Evolutionary conservation across 2,797 vertebrate genomes (phyloP).

Genomic region (Intellagama lesueurii): DNA sequence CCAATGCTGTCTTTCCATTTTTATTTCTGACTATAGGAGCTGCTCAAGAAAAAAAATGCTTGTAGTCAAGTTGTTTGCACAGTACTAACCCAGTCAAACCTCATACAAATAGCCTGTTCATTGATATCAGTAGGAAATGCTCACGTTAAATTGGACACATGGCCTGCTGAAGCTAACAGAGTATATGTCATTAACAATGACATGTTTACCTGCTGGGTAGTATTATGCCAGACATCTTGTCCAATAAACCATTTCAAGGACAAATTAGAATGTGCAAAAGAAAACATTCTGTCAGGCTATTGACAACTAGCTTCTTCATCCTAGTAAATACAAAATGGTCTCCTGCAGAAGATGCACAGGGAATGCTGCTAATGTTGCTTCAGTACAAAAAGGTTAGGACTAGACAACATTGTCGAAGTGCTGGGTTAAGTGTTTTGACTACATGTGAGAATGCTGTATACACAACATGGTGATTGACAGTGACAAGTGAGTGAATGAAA

Average conservation of each 20-base stretch:
- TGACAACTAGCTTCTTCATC: not conserved
- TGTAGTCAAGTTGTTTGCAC: not conserved
- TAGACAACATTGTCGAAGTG: not conserved
- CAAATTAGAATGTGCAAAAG: not conserved
- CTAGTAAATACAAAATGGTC: not conserved
- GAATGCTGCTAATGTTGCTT: not conserved
- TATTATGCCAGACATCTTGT: not conserved
- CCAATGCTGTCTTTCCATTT: not conserved
- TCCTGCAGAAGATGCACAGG: not conserved
- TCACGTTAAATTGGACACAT: not conserved
- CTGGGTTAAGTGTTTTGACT: not conserved
- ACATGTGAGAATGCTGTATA: not conserved
- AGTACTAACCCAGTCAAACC: not conserved
- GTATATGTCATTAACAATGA: not conserved
- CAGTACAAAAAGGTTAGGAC: not conserved
- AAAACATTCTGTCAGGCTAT: not conserved
- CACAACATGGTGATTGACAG: not conserved
- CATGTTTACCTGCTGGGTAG: not conserved
- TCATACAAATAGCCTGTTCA: not conserved
- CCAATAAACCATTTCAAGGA: not conserved
- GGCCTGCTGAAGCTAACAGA: not conserved
- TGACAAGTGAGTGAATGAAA: not conserved
- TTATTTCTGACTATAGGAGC: not conserved
- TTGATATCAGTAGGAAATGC: not conserved
- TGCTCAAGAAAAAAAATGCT: not conserved